A percentile compares a stretch with the other conserved stretches of the same genome.
Conservation (phyloP, 2,888 invertebrate species). For the Caenorhabditis afra region DNA sequence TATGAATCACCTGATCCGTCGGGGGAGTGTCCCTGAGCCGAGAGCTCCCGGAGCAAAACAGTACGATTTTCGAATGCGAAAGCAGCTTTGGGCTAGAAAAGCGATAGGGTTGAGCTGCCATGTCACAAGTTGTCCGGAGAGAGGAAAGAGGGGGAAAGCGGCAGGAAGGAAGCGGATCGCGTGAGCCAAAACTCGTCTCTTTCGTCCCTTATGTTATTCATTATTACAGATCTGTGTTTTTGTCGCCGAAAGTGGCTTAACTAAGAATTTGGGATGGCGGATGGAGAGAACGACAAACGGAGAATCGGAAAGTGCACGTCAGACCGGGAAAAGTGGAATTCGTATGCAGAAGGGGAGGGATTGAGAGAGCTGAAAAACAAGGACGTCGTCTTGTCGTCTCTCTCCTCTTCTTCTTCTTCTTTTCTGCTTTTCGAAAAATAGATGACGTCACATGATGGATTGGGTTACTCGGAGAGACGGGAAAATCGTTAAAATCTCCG, state of each 20-base stretch:
- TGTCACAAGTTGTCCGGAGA: conserved; percentile 7
- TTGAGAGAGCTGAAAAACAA: conserved; percentile 17
- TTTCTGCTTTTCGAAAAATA: conserved; percentile 12
- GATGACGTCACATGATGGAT: conserved; percentile 39
- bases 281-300: neutral
- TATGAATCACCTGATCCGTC: conserved; percentile 25
- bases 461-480: conserved; percentile 8
- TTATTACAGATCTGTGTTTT: neutral
- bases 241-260: too few relatives aligned
- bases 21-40: neutral
- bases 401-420: neutral
- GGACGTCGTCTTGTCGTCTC: neutral
- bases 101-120: neutral
- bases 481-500: neutral
- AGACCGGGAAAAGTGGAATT: neutral
- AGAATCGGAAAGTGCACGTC: conserved; percentile 15
- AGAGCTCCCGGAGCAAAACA: conserved; percentile 12
- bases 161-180: conserved; percentile 18
- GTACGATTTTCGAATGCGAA: conserved; percentile 3
- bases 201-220: neutral
- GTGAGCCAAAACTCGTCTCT: conserved; percentile 10
- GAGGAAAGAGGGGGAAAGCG: neutral
- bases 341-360: neutral
- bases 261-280: neutral
- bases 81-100: neutral